Conservation (phyloP, 2,113 vertebrate species). For the Pedionomus torquatus region DNA sequence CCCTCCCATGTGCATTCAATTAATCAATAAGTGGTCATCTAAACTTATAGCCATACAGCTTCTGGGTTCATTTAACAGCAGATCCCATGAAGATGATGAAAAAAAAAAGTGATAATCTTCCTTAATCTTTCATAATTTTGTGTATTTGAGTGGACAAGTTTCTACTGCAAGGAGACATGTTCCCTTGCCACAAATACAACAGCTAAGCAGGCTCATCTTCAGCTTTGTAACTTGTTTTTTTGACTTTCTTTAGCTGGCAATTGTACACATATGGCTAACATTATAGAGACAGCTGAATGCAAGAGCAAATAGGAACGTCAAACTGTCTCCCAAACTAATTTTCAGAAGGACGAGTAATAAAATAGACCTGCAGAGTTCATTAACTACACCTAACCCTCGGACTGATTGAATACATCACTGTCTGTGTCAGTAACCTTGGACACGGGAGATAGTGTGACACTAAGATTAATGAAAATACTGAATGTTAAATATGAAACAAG, state of each 20-base stretch:
- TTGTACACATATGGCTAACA: not conserved
- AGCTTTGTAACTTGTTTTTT: not conserved
- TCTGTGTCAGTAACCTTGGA: conserved; percentile 6
- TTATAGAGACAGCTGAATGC: not conserved
- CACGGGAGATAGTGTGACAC: not conserved
- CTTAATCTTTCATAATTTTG: too few species aligned
- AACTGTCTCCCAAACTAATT: not conserved
- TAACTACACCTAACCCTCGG: not conserved
- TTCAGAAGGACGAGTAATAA: conserved; percentile 30
- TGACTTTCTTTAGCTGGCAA: not conserved
- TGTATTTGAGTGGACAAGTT: not conserved
- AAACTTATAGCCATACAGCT: not conserved
- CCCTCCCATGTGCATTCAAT: not conserved
- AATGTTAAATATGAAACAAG: conserved; percentile 19
- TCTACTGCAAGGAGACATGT: not conserved
- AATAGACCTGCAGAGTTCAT: conserved; percentile 19
- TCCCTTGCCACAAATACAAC: not conserved
- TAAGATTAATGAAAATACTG: conserved; percentile 45
- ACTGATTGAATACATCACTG: conserved; percentile 35
- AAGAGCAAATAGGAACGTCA: not conserved
- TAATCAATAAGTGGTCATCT: not conserved
- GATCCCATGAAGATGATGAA: not conserved
- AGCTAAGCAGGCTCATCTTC: not conserved
- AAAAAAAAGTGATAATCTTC: not conserved
- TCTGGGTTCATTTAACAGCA: not conserved